These are phyloP conservation scores for Mesaphorura yosii DNA, from an alignment of 1,140 invertebrate genomes.

Conservation along the genomic window DNA sequence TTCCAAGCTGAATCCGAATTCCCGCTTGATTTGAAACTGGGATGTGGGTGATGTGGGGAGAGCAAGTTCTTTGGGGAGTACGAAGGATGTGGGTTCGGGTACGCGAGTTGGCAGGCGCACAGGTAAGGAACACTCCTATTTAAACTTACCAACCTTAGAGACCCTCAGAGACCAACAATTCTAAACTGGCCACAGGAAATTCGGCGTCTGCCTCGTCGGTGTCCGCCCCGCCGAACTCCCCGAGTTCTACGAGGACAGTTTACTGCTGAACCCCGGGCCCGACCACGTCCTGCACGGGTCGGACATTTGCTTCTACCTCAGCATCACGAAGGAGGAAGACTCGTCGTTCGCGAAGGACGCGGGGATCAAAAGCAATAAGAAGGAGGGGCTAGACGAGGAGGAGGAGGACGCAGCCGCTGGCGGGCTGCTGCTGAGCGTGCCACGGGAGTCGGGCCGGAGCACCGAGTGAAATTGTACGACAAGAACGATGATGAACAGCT, in stretches of 20 bases:
- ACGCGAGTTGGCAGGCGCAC: no score
- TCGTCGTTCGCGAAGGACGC: not conserved
- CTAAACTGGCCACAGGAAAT: no score
- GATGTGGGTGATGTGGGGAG: no score
- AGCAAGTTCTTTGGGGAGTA: no score
- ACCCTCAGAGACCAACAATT: no score
- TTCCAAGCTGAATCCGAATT: no score
- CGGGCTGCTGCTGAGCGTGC: constrained; percentile 7
- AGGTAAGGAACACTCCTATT: no score
- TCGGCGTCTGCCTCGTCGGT: no score
- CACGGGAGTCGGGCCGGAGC: constrained; percentile 12
- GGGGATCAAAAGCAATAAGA: not conserved
- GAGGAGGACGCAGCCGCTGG: not conserved
- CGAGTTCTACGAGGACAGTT: not conserved
- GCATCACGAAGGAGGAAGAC: not conserved
- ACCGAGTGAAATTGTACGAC: not conserved
- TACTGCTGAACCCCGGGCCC: no score
- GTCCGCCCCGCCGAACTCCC: not conserved
- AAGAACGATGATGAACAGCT: not conserved
- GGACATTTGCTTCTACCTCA: not conserved
- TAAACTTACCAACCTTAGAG: no score
- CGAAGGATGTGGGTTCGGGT: no score
- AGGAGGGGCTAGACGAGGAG: not conserved
- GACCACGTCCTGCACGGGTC: not conserved
- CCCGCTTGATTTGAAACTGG: no score